A percentile compares a stretch with the other conserved stretches of the same genome.
phyloP scores from a whole-genome alignment of 64 coral and sea anemone genomes.

The Hydrozoanthus tunicans region DNA sequence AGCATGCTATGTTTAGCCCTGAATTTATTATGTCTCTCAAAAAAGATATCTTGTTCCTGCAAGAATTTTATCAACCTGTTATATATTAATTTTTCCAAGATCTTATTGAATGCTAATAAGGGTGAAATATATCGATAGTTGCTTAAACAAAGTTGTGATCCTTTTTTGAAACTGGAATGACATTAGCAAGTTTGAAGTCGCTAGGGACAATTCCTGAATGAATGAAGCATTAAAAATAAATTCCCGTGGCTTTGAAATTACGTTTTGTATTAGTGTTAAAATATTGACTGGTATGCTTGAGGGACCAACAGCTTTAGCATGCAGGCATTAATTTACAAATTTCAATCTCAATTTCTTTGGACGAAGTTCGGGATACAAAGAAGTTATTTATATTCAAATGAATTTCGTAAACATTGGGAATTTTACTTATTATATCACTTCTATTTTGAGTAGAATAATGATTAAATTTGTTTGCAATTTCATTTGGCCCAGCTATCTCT shows the following conservation, averaged over 20 bases:
- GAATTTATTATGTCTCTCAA: slow-evolving; percentile 6
- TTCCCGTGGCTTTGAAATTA: neutral
- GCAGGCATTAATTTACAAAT: slow-evolving; percentile 28
- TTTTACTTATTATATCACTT: slow-evolving; percentile 2
- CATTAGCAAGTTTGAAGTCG: slow-evolving; percentile 9
- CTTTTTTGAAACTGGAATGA: slow-evolving; percentile 8
- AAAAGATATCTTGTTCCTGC: neutral
- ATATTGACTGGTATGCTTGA: slow-evolving; percentile 54
- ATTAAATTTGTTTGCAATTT: slow-evolving; percentile 47
- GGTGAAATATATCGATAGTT: neutral
- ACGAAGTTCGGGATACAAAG: neutral
- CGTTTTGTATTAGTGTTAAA: slow-evolving; percentile 30
- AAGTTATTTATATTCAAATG: slow-evolving; percentile 20
- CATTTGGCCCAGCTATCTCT: slow-evolving; percentile 4
- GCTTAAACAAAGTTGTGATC: neutral
- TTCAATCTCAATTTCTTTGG: slow-evolving; percentile 38
- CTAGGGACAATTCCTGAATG: neutral
- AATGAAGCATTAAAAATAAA: slow-evolving; percentile 11
- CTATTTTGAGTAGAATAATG: slow-evolving; percentile 30
- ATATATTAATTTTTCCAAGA: neutral
- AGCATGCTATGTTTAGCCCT: slow-evolving; percentile 4
- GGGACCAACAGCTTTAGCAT: slow-evolving; percentile 33
- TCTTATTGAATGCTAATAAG: neutral
- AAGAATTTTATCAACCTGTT: slow-evolving; percentile 3
- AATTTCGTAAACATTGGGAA: neutral